A percentile compares a stretch with the other conserved stretches of the same genome.
phyloP scores from a whole-genome alignment of 2,113 vertebrate species.

The Leptosomus discolor region DNA sequence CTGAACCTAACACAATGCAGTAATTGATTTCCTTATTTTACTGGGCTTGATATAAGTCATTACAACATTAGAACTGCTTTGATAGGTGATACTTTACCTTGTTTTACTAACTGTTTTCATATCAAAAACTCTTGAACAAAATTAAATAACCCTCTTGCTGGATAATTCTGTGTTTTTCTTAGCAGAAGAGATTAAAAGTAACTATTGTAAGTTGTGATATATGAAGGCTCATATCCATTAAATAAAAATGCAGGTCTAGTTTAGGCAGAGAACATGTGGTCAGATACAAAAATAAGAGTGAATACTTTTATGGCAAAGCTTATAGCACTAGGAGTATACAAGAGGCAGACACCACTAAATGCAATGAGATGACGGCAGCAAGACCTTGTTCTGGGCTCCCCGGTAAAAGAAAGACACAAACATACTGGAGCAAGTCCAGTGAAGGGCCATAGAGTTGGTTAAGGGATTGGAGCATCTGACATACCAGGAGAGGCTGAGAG shows the following conservation, averaged over 20 bases:
- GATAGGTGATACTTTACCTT: constrained; percentile 42
- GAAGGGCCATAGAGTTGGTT: not conserved
- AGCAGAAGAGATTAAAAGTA: constrained; percentile 6
- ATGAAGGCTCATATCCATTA: not conserved
- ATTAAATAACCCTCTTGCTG: constrained; percentile 43
- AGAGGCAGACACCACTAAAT: not conserved
- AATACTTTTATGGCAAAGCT: not conserved
- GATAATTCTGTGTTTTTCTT: not conserved
- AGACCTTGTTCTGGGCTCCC: not conserved
- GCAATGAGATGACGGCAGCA: not conserved
- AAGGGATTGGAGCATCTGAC: not conserved
- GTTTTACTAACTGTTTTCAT: constrained; percentile 56
- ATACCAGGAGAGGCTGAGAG: not conserved
- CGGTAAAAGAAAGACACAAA: not conserved
- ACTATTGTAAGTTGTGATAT: constrained; percentile 1
- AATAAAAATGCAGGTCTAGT: constrained; percentile 24
- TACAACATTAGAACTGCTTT: constrained; percentile 52
- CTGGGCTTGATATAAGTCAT: constrained; percentile 52
- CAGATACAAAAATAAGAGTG: not conserved
- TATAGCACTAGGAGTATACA: not conserved
- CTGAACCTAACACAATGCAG: constrained; percentile 60
- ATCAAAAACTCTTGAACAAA: constrained; percentile 54
- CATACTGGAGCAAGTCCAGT: not conserved
- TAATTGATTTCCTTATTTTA: constrained; percentile 59
- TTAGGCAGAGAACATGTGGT: not conserved